Percentiles rank a stretch among this genome's conserved stretches.
Conservation (phyloP, 2,888 invertebrate genomes). For the Druceiella hillmani region DNA sequence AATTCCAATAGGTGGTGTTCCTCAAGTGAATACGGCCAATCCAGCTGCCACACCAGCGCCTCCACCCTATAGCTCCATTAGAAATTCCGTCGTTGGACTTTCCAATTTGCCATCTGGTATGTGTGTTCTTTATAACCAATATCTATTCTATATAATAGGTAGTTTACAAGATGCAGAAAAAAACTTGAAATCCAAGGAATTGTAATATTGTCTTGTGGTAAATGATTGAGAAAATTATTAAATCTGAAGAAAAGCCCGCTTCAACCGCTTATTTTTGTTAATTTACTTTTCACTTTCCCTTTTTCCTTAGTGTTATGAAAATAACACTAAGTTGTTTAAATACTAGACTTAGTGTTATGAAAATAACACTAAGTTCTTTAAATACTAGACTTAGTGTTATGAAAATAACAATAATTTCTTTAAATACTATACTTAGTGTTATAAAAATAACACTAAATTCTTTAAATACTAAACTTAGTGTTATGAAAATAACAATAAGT, state of each 20-base stretch:
- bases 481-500: no score
- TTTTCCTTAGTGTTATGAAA: not conserved
- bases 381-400: not conserved
- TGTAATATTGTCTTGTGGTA: no score
- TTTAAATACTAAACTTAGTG: not conserved
- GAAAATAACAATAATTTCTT: not conserved
- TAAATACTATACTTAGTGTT: not conserved
- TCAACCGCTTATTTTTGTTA: no score
- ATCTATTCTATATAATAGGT: not conserved
- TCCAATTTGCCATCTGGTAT: slow-evolving; percentile 38
- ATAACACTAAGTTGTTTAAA: not conserved
- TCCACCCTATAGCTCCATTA: slow-evolving; percentile 62
- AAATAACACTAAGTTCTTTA: not conserved
- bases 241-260: not conserved
- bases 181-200: no score
- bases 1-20: slow-evolving; percentile 32
- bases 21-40: slow-evolving; percentile 60
- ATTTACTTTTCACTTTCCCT: no score
- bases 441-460: not conserved
- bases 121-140: no score
- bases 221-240: not conserved
- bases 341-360: not conserved
- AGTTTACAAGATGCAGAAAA: not conserved
- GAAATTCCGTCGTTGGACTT: slow-evolving; percentile 37
- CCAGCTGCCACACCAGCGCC: slow-evolving; percentile 77